These are phyloP conservation scores for Gopherus flavomarginatus DNA, from an alignment of 2,113 vertebrate species.

Conservation along the genomic window DNA sequence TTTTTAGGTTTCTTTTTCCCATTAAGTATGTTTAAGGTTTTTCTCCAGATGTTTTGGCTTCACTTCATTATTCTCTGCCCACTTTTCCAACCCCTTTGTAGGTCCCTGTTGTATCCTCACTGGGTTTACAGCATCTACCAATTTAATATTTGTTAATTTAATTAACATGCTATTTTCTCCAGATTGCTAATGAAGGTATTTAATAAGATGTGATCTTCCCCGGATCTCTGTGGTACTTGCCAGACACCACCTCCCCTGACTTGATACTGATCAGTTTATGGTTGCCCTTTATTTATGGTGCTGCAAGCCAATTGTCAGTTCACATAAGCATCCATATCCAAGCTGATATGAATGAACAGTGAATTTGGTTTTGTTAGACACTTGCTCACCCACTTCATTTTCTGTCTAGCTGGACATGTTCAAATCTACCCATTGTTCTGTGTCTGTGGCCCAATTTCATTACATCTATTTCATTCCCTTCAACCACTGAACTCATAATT, in stretches of 20 bases:
- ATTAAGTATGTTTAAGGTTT: constrained; percentile 11
- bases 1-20: constrained; percentile 37
- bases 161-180: neutral
- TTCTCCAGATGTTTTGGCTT: neutral
- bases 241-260: neutral
- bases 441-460: neutral
- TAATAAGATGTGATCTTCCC: neutral
- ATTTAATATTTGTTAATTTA: constrained; percentile 21
- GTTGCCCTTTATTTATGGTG: neutral
- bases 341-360: neutral
- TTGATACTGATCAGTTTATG: neutral
- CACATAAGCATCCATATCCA: neutral
- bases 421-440: neutral
- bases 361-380: neutral
- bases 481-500: neutral
- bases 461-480: neutral
- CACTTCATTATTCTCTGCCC: neutral
- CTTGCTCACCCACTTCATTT: neutral
- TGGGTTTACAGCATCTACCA: neutral
- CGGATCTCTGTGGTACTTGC: neutral
- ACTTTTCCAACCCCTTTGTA: neutral
- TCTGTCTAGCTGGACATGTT: neutral
- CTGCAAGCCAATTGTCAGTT: neutral
- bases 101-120: neutral
- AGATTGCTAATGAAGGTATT: neutral